Percentiles rank a stretch among this genome's conserved stretches.
These are phyloP conservation scores for Clupea harengus DNA, from an alignment of 2,113 vertebrate genomes.

Conservation along the genomic window DNA sequence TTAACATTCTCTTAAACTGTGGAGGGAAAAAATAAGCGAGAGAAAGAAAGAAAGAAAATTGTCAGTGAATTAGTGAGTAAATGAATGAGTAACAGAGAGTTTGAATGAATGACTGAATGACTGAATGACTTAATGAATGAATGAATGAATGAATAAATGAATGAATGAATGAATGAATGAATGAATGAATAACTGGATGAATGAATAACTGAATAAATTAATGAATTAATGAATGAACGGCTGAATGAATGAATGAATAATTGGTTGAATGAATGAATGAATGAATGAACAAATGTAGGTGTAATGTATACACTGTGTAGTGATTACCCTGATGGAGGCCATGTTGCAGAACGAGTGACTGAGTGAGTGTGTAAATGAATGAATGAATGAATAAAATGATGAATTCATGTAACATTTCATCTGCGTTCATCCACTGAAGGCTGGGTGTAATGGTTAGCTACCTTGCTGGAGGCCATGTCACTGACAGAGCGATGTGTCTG, in stretches of 20 bases:
- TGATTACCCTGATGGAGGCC: no score
- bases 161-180: not conserved
- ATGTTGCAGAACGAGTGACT: not conserved
- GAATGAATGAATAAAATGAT: not conserved
- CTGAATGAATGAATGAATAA: not conserved
- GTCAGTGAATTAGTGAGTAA: no score
- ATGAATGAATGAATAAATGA: not conserved
- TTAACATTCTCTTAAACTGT: slow-evolving; percentile 91
- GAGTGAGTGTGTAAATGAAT: not conserved
- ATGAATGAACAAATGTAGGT: no score
- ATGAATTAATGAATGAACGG: not conserved
- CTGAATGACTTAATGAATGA: not conserved
- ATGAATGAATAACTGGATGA: not conserved
- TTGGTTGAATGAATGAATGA: not conserved
- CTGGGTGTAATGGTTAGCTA: slow-evolving; percentile 22
- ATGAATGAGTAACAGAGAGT: no score
- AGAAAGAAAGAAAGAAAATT: not conserved
- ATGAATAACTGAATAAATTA: no score
- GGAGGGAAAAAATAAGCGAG: not conserved
- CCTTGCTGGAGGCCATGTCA: slow-evolving; percentile 79
- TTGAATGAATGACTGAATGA: not conserved
- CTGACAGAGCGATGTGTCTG: slow-evolving; percentile 82
- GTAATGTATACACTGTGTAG: no score
- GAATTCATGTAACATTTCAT: not conserved
- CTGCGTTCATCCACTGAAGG: no score